These are phyloP conservation scores for Mungos mungo DNA, from an alignment of 2,113 vertebrate species.

Conservation along the genomic window DNA sequence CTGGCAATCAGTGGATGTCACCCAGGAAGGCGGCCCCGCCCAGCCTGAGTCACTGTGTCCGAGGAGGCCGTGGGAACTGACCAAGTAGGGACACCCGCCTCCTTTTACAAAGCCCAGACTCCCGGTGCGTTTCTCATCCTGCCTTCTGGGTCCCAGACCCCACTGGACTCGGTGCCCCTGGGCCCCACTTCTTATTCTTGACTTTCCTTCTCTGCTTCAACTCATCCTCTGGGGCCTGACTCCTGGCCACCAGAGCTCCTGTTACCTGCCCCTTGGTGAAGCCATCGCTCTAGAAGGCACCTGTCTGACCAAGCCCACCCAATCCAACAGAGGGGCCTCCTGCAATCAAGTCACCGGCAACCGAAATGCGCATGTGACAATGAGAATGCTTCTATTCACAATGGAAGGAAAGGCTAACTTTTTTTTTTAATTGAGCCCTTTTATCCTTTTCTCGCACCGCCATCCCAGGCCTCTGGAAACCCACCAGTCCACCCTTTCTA, in stretches of 20 bases:
- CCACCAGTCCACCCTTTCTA: background rate
- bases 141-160: background rate
- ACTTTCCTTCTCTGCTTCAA: background rate
- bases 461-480: background rate
- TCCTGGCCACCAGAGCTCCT: background rate
- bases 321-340: background rate
- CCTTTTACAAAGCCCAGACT: background rate
- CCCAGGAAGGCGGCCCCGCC: background rate
- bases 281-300: background rate
- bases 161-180: background rate
- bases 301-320: background rate
- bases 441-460: background rate
- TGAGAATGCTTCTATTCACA: too few species aligned
- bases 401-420: background rate
- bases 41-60: background rate
- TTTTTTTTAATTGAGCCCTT: background rate
- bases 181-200: background rate
- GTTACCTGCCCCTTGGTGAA: background rate
- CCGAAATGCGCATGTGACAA: accelerated
- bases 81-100: background rate
- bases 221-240: background rate
- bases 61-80: accelerated
- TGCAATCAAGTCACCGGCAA: background rate
- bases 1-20: background rate
- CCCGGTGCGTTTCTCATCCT: accelerated